These are phyloP conservation scores for Peromyscus attwateri DNA, from an alignment of 2,797 vertebrate species.

Conservation along the genomic window DNA sequence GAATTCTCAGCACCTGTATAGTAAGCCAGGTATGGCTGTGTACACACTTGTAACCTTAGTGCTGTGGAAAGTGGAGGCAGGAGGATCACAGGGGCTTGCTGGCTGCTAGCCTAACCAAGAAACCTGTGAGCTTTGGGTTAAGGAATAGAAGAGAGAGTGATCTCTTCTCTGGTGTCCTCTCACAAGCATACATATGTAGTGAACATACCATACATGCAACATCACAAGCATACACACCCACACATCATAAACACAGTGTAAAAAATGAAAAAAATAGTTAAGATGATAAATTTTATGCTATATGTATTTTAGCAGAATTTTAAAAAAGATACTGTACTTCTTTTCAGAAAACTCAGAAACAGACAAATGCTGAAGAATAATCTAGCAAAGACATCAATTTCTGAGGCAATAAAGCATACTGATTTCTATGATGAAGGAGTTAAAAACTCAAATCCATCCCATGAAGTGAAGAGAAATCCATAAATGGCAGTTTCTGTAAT, in stretches of 20 bases:
- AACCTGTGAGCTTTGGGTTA: background rate
- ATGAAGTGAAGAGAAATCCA: background rate
- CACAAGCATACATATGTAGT: background rate
- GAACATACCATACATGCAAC: background rate
- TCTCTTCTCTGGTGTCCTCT: background rate
- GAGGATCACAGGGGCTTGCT: background rate
- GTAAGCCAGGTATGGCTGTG: background rate
- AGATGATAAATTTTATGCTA: background rate
- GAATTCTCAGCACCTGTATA: background rate
- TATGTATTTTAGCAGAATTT: background rate
- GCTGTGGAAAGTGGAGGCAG: background rate
- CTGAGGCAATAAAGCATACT: background rate
- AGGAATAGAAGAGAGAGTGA: too few species aligned
- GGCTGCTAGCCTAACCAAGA: background rate
- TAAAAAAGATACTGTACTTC: background rate
- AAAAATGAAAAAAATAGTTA: background rate
- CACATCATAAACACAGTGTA: background rate
- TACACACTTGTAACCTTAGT: background rate
- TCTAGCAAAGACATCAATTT: background rate
- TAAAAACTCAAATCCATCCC: background rate
- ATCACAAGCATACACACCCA: background rate
- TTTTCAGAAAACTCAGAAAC: background rate
- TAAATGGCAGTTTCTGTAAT: background rate
- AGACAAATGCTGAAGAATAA: slow-evolving; percentile 20
- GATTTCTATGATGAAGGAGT: background rate